phyloP scores from a whole-genome alignment of 2,888 invertebrate species.

The Himalopsyche japonica region DNA sequence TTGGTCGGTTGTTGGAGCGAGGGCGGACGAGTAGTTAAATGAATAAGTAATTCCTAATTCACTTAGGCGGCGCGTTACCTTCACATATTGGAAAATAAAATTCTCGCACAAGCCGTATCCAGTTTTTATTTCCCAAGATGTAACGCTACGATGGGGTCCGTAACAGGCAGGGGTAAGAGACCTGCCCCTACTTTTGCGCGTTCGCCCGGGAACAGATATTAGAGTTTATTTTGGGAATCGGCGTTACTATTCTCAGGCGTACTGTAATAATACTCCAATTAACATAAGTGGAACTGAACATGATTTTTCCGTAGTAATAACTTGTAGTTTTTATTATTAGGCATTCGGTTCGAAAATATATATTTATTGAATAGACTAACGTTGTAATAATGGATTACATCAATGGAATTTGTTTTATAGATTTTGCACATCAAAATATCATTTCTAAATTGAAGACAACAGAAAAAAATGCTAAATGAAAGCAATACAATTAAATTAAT shows the following conservation, averaged over 20 bases:
- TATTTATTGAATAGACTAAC: neutral
- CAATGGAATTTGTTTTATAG: too few relatives aligned
- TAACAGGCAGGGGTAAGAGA: neutral
- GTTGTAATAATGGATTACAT: too few relatives aligned
- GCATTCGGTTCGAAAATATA: neutral
- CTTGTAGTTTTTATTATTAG: neutral
- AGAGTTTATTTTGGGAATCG: neutral
- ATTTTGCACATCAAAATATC: too few relatives aligned
- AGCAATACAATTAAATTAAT: too few relatives aligned
- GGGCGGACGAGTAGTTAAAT: slow-evolving; percentile 37
- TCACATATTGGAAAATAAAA: slow-evolving; percentile 40
- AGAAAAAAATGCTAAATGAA: too few relatives aligned
- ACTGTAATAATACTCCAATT: neutral
- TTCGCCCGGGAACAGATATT: neutral
- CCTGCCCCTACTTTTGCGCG: neutral
- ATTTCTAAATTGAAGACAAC: too few relatives aligned
- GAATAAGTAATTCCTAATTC: slow-evolving; percentile 42
- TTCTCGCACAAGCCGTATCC: slow-evolving; percentile 30
- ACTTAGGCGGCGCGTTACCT: slow-evolving; percentile 39
- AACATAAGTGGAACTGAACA: neutral
- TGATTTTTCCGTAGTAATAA: neutral
- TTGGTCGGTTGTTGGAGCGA: neutral
- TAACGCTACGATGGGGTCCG: neutral
- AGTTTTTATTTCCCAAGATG: slow-evolving; percentile 40
- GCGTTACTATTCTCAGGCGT: neutral